Evolutionary conservation across 2,797 vertebrate genomes (phyloP), one percentile per base, ranked within the genome.

Genomic region (Alca torda): DNA sequence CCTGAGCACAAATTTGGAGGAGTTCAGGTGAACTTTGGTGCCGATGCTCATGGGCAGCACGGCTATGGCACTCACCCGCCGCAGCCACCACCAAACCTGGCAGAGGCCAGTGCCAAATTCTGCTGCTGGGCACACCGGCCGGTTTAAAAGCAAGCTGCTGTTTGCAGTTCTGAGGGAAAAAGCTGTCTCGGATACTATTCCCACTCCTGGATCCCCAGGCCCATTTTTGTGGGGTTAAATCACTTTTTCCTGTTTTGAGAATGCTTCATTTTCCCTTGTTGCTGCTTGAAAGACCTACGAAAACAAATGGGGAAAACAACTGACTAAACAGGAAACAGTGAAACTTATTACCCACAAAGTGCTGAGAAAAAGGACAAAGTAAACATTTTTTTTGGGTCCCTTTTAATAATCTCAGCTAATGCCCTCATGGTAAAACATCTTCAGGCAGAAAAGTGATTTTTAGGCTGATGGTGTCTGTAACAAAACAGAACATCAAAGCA

Each of bases 151-250:
- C 89, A 51, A 69, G 50, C 82, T 87, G 88, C 81, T 59, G 39
- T 74, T 63, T 67, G 75, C 61, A 87, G 43, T 51, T 81, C 60
- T 2, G 54, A 92, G 84, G 76, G 59, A 50, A 91, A 93, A 57
- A 57, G 25, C 76, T 0, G 2, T 48, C 85, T 90, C 9, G 1
- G 69, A 64, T 73, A 16, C 43, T 89, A 9, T 90, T 96, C 92
- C 92, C 89, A 31, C 87, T 64, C 87, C 79, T 80, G 80, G 79
- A 87, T 92, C 93, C 90, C 92, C 92, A 93, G 82, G 94, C 87
- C 96, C 93, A 93, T 96, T 96, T 97, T 88, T 97, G 92, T 96
- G 89, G 96, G 92, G 96, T 97, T 97, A 97, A 96, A 96, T 97
- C 96, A 97, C 90, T 91, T 96, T 93, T 96, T 97, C 96, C 96